Evolutionary conservation across 2,113 vertebrate species (phyloP), one percentile per base, ranked within the genome.

Genomic region (Scophthalmus maximus): DNA sequence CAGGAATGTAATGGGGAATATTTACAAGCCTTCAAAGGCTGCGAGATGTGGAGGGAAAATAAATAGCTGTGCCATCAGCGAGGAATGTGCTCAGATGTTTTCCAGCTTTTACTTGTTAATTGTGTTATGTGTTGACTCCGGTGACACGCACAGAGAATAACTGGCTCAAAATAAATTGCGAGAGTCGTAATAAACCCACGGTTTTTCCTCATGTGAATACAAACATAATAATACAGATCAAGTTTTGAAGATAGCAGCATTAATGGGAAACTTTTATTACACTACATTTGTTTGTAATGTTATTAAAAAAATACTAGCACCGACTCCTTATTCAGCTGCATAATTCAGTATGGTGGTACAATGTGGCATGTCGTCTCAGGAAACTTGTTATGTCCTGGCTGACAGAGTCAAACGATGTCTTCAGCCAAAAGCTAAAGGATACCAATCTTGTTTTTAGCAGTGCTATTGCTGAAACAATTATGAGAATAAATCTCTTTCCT

Each of bases 21-120:
- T 89, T 84, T 84, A 78, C 72, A 81, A 84, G 73, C 61, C 82
- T 78, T 91, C 73, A 88, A 84, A 87, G 68, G 44, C 59, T 75
- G 72, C 57, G 68, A 78, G 62, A 87, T 63, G 64, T 15, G 46
- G 29, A 49, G 15, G 53, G 40, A 74, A 85, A 79, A 72, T 67
- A 77, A 78, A 82, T 57, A 64, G 12, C 56, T 56, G 26, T 58
- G 40, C 51, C 65, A 62, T 86, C 57, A 63, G 29, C 26, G 38
- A 46, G 58, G 49, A 68, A 58, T 55, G 30, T n/a, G 34, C 34
- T 76, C 42, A 72, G 67, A 65, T 73, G 20, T 78, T 78, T 66
- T 68, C 12, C 34, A 75, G 50, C 47, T 73, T 67, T 64, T 64
- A 47, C 46, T 74, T 32, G 49, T 60, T 74, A 59, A 70, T 30